Percentiles rank a stretch among this genome's conserved stretches.
Evolutionary conservation across 2,113 vertebrate genomes (phyloP).

Genomic region (Neopipo cinnamomea): DNA sequence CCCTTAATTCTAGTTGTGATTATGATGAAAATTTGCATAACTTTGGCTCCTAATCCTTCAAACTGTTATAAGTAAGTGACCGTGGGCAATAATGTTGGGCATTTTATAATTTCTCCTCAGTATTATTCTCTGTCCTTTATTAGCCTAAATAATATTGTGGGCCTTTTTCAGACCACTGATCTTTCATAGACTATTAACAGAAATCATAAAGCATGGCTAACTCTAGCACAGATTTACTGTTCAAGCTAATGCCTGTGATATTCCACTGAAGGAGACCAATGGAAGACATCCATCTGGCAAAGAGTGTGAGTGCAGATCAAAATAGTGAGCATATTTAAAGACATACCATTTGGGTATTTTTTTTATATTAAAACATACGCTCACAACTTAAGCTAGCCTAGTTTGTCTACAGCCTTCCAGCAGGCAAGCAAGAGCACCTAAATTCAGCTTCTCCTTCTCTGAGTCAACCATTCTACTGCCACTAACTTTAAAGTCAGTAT

Average conservation of each 20-base stretch:
- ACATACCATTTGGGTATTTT: background rate
- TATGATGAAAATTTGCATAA: background rate
- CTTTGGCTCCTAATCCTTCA: background rate
- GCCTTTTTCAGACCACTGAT: background rate
- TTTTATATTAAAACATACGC: background rate
- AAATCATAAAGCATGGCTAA: background rate
- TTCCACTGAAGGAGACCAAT: background rate
- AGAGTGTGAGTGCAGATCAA: background rate
- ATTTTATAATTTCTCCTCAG: background rate
- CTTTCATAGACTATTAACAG: background rate
- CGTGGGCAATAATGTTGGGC: no score
- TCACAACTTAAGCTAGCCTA: background rate
- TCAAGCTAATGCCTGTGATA: background rate
- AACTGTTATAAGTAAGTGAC: background rate
- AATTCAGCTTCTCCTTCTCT: background rate
- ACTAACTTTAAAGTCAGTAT: background rate
- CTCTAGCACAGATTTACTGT: background rate
- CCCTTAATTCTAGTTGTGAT: background rate
- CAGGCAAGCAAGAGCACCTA: background rate
- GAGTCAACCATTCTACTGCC: background rate
- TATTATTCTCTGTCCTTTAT: background rate
- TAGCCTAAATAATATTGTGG: background rate
- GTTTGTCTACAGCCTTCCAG: background rate
- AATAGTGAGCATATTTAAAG: constrained; percentile 26
- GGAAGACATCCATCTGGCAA: background rate